Conservation (phyloP, 2,113 vertebrate genomes). For the Apus apus region DNA sequence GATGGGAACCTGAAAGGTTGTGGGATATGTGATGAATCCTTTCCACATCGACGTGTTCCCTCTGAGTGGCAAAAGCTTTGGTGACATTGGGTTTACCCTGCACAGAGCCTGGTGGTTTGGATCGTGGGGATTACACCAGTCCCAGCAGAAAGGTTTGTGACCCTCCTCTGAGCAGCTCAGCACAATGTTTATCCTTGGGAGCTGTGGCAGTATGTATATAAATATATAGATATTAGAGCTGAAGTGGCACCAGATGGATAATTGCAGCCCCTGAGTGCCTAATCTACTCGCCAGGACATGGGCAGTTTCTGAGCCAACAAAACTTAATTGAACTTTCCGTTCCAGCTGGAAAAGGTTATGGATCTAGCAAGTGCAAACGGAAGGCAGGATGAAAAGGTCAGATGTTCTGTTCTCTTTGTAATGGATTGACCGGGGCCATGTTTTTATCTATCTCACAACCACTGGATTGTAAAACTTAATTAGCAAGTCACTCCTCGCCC, state of each 20-base stretch:
- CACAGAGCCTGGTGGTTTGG: background rate
- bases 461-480: constrained; percentile 77
- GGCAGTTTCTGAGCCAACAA: constrained; percentile 83
- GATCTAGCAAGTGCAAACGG: constrained; percentile 66
- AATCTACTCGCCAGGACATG: constrained; percentile 81
- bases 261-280: constrained; percentile 81
- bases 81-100: background rate
- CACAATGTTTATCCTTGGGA: constrained; percentile 23
- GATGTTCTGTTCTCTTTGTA: constrained; percentile 72
- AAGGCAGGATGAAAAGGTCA: constrained; percentile 81
- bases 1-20: constrained; percentile 28
- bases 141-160: background rate
- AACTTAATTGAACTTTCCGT: constrained; percentile 85
- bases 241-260: constrained; percentile 82
- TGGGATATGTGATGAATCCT: background rate
- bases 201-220: constrained; percentile 59
- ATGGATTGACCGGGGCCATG: constrained; percentile 77
- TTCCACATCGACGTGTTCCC: background rate
- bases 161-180: constrained; percentile 1
- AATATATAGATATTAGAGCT: constrained; percentile 73
- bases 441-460: constrained; percentile 68
- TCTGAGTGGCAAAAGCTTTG: background rate
- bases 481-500: constrained; percentile 47
- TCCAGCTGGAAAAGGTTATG: constrained; percentile 85
- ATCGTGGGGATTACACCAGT: background rate